Base-by-base conservation (phyloP, 23 tunicate species). In the Trididemnum miniatum region DNA sequence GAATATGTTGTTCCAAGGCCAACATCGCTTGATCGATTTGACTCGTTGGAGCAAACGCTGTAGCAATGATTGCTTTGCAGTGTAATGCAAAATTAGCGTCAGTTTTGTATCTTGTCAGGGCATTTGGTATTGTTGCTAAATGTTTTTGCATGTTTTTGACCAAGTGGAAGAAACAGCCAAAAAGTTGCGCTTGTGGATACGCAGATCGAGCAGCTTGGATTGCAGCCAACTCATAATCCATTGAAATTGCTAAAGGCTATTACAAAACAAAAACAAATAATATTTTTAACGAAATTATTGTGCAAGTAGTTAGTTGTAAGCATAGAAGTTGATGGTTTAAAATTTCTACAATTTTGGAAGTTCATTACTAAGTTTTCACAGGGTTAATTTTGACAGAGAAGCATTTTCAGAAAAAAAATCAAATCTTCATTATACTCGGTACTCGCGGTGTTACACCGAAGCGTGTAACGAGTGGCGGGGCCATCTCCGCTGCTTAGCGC, bases 21-120 rank as follows among this genome's bases (percentile, higher is more conserved):
- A 9, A 27, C 35, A 78, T 24, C 12, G 34, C 75, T 12, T 27
- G 75, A 29, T 78, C 33, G 20, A 78, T 60, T 12, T 12, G 12
- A n/a, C 5, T 20, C 9, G 31, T 5, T 4, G 82, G 75, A 28
- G 60, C 74, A 32, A 59, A 51, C 15, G 75, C 75, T 4, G 35
- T 60, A 1, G 82, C 59, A 4, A 25, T 31, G 74, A 78, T 31
- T 28, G 75, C 75, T 59, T 78, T 78, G 75, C 75, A 60, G 20
- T 23, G 18, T 3, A 78, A 24, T 2, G 82, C 82, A 25, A 59
- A 78, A 20, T 59, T 31, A 18, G 82, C 35, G n/a, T 78, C 75
- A 12, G 31, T 31, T 3, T 35, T n/a, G 29, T 60, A 78, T 24
- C 80, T n/a, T 62, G 27, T 62, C n/a, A 67, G n/a, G 32, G 38